phyloP scores from a whole-genome alignment of 2,113 vertebrate species.

The Aix galericulata region DNA sequence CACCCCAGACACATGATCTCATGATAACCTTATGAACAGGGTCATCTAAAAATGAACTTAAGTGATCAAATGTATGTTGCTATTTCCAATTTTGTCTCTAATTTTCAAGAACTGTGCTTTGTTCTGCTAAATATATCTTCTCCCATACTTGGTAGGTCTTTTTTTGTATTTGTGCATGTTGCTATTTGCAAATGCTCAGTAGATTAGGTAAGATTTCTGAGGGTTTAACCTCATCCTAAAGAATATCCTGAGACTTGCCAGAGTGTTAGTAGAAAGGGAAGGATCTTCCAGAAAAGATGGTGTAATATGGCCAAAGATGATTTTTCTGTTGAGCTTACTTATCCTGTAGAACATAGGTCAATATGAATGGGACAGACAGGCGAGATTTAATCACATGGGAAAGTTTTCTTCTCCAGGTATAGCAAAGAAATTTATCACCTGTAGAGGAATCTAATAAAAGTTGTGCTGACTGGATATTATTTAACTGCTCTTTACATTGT shows the following conservation, averaged over 20 bases:
- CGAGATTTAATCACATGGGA: background rate
- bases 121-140: background rate
- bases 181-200: background rate
- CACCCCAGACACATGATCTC: slow-evolving; percentile 5
- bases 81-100: background rate
- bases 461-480: background rate
- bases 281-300: background rate
- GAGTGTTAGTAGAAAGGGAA: background rate
- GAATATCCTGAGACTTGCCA: background rate
- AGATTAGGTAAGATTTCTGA: background rate
- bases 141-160: background rate
- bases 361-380: background rate
- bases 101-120: slow-evolving; percentile 7
- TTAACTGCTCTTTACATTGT: background rate
- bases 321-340: background rate
- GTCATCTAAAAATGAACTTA: background rate
- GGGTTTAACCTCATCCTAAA: background rate
- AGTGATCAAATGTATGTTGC: background rate
- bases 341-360: background rate
- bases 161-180: background rate
- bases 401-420: background rate
- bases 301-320: background rate
- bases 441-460: background rate
- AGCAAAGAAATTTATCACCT: background rate
- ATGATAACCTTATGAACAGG: background rate